A percentile compares a stretch with the other conserved stretches of the same genome.
phyloP scores from a whole-genome alignment of 2,797 vertebrate species.

The Sebastes vulpes region DNA sequence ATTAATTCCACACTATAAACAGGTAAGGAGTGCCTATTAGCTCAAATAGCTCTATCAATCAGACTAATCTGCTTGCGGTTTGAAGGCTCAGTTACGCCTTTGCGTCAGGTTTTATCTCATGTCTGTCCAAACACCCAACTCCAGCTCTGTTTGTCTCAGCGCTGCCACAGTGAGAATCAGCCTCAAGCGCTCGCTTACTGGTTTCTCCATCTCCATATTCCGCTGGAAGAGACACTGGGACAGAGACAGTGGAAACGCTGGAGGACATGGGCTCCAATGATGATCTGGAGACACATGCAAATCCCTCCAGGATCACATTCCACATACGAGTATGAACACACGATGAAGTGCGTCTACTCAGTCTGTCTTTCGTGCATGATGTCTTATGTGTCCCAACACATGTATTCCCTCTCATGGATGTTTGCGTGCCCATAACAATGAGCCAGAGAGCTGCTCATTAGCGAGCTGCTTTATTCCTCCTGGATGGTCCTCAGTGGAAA shows the following conservation, averaged over 20 bases:
- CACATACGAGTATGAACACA: not conserved
- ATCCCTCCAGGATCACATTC: constrained; percentile 67
- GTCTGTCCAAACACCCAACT: constrained; percentile 27
- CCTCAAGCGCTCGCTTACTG: constrained; percentile 14
- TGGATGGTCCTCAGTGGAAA: constrained; percentile 56
- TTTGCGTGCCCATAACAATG: constrained; percentile 53
- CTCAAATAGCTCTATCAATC: constrained; percentile 25
- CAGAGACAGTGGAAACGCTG: constrained; percentile 63
- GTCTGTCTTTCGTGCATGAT: not conserved
- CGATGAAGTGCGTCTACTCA: not conserved
- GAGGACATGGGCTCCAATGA: constrained; percentile 50
- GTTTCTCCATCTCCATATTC: constrained; percentile 60
- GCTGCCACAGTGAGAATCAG: constrained; percentile 16
- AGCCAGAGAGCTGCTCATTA: constrained; percentile 58
- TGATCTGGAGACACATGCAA: constrained; percentile 67
- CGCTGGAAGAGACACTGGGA: constrained; percentile 45
- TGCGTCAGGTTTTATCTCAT: constrained; percentile 26
- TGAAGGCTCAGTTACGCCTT: constrained; percentile 20
- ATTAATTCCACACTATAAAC: constrained; percentile 41
- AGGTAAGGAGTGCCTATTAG: constrained; percentile 46
- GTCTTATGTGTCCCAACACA: constrained; percentile 19
- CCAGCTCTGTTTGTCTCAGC: constrained; percentile 3
- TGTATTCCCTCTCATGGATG: constrained; percentile 38
- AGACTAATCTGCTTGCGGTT: constrained; percentile 25
- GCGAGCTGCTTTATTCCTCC: constrained; percentile 37